These are phyloP conservation scores for Lanistes nyassanus DNA, from an alignment of 1,140 invertebrate species.

Conservation along the genomic window DNA sequence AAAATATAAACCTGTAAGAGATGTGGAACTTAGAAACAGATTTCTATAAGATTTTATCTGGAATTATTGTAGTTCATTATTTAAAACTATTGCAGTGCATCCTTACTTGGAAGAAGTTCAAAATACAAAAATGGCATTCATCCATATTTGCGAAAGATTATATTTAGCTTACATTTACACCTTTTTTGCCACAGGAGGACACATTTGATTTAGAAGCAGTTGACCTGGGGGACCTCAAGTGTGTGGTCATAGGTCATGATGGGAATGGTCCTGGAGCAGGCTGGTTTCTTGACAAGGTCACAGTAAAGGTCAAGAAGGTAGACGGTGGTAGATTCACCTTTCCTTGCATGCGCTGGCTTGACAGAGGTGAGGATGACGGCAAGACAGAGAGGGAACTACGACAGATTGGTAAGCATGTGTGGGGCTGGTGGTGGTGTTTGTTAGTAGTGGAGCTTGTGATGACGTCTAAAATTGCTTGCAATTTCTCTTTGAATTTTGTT, in stretches of 20 bases:
- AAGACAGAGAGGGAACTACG: conserved; percentile 46
- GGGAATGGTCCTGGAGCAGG: conserved; percentile 55
- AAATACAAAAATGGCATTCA: neutral
- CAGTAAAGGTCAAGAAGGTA: conserved; percentile 39
- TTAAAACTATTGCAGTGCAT: neutral
- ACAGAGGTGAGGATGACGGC: conserved; percentile 52
- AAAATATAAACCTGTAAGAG: no score
- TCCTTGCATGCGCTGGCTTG: conserved; percentile 55
- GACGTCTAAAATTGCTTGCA: no score
- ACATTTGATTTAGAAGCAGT: conserved; percentile 55
- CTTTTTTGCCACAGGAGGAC: conserved; percentile 41
- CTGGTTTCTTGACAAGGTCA: conserved; percentile 53
- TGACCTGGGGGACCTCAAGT: conserved; percentile 40
- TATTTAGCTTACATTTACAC: neutral
- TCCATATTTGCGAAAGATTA: neutral
- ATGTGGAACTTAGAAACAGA: no score
- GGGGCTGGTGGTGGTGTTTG: neutral
- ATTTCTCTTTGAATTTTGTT: no score
- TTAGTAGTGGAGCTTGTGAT: neutral
- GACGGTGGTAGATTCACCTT: conserved; percentile 37
- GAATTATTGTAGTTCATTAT: neutral
- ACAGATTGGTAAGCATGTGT: conserved; percentile 34
- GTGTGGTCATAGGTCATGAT: conserved; percentile 53
- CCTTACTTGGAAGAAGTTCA: neutral
- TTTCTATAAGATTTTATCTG: no score